Conservation (phyloP, 1,140 invertebrate genomes). For the Coelopa frigida region DNA sequence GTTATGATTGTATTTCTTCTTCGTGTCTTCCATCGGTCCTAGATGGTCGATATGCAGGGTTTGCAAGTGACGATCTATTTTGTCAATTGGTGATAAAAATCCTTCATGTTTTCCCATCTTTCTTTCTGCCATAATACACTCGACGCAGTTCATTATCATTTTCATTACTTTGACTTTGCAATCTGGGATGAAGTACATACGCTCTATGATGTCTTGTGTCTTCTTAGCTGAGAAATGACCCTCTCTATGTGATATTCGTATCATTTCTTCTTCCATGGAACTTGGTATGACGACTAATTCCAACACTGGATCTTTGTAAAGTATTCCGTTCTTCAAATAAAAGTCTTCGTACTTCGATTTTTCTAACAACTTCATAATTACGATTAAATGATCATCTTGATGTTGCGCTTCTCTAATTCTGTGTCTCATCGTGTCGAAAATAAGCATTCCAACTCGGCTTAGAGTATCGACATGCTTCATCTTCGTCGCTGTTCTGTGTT, state of each 20-base stretch:
- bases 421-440: too few species aligned
- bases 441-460: too few species aligned
- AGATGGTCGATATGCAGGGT: too few species aligned
- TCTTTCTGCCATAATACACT: slow-evolving; percentile 9
- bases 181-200: slow-evolving; percentile 19
- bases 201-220: not conserved
- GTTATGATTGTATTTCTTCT: too few species aligned
- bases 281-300: slow-evolving; percentile 4
- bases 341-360: not conserved
- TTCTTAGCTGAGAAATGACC: slow-evolving; percentile 3
- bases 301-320: not conserved
- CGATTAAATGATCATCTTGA: too few species aligned
- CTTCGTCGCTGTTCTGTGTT: too few species aligned
- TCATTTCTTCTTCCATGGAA: slow-evolving; percentile 5
- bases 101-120: slow-evolving; percentile 16
- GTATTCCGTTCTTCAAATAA: not conserved
- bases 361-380: too few species aligned
- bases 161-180: slow-evolving; percentile 1
- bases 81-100: slow-evolving; percentile 17
- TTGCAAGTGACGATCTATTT: slow-evolving; percentile 6
- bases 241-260: not conserved
- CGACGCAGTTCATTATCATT: slow-evolving; percentile 8
- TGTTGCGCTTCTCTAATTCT: too few species aligned
- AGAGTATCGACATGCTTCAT: too few species aligned
- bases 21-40: too few species aligned